Evolutionary conservation across 2,888 invertebrate species (phyloP), one percentile per base, ranked within the genome.

Genomic region (Lepidonotus clava): DNA sequence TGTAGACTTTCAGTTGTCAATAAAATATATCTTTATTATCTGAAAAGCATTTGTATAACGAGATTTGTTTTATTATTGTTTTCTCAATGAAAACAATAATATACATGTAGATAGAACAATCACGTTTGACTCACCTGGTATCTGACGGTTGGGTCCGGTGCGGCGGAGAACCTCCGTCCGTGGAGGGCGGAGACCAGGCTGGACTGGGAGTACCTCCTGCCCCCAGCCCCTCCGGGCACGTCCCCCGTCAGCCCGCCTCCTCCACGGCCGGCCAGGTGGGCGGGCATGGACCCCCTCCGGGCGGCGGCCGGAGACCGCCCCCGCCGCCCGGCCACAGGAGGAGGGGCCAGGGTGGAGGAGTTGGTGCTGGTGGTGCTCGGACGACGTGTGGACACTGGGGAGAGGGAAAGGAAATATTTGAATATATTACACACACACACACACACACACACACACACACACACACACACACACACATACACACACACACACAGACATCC

Each of bases 91-190:
- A n/a, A n/a, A n/a, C n/a, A n/a, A n/a, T n/a, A n/a, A n/a, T n/a
- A n/a, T n/a, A n/a, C n/a, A n/a, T n/a, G n/a, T n/a, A n/a, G n/a
- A n/a, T n/a, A n/a, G n/a, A n/a, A n/a, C n/a, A n/a, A n/a, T n/a
- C n/a, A n/a, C n/a, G n/a, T n/a, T n/a, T n/a, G n/a, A n/a, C 76
- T 36, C 38, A 76, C 76, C 76, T 76, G 76, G 76, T 76, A 76
- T 34, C 24, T 76, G n/a, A 76, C 38, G 18, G 76, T 14, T 5
- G 38, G 18, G 21, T 76, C 76, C 6, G 76, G 36, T n/a, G 21
- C 36, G 4, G 38, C 38, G 21, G 85, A 85, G 77, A 85, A 85
- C 24, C 85, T 38, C 2, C 85, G 24, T 0, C 85, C 85, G 38
- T 85, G 85, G 4, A 85, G 67, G n/a, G 71, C 41, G 8, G 46